Evolutionary conservation across 92 coral and sea anemone species (phyloP).

Genomic region (Diadumene lineata): DNA sequence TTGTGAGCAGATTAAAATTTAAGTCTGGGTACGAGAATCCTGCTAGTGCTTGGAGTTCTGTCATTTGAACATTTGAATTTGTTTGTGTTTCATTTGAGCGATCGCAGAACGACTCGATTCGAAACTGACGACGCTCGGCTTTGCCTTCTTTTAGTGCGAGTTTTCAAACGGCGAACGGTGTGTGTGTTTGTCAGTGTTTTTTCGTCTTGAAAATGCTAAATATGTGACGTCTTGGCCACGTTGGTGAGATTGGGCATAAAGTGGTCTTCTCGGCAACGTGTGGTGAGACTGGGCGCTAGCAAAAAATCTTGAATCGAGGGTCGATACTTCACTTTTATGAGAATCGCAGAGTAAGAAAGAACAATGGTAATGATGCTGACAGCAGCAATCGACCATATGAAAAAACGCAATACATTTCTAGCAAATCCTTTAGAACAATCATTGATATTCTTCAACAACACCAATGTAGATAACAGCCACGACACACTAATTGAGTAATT

Average conservation of each 20-base stretch:
- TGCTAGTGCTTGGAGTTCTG: too few species aligned
- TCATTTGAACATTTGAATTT: too few species aligned
- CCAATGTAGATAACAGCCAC: background rate
- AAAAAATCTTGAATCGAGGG: background rate
- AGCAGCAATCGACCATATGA: background rate
- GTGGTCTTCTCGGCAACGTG: constrained; percentile 1
- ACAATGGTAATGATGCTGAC: background rate
- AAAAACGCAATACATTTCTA: background rate
- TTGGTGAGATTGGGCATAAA: background rate
- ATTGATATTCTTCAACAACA: background rate
- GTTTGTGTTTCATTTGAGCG: too few species aligned
- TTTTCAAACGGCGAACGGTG: too few species aligned
- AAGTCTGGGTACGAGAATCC: too few species aligned
- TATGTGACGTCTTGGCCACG: too few species aligned
- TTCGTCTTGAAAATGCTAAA: too few species aligned
- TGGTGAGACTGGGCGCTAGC: background rate
- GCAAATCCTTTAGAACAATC: background rate
- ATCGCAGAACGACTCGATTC: too few species aligned
- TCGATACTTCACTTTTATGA: background rate
- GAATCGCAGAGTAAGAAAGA: constrained; percentile 3
- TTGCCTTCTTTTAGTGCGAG: too few species aligned
- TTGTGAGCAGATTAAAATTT: too few species aligned
- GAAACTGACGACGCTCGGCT: too few species aligned
- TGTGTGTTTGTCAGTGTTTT: too few species aligned
- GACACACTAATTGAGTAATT: background rate